phyloP scores from a whole-genome alignment of 2,797 vertebrate species.

The Alfaro cultratus region DNA sequence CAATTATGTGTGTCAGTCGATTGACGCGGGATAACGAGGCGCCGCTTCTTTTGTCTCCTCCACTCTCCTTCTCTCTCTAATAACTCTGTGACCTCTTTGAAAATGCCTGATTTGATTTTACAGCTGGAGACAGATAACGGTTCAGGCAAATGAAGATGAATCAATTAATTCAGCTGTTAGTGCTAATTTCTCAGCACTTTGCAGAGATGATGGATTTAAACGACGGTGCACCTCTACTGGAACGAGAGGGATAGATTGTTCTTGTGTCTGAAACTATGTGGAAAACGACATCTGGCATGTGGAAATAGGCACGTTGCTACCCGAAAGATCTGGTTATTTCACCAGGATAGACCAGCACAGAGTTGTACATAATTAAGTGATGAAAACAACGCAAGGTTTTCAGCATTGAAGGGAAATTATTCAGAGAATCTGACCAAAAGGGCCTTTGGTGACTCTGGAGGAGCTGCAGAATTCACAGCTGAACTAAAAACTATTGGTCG shows the following conservation, averaged over 20 bases:
- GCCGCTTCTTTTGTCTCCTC: conserved; percentile 32
- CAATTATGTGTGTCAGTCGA: conserved; percentile 66
- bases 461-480: not conserved
- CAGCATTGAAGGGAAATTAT: not conserved
- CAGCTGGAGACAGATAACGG: conserved; percentile 14
- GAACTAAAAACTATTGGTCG: not conserved
- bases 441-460: not conserved
- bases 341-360: not conserved
- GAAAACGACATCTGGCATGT: not conserved
- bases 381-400: not conserved
- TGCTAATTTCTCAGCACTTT: conserved; percentile 1
- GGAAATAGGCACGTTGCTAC: not conserved
- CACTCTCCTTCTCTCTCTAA: conserved; percentile 12
- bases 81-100: conserved; percentile 26
- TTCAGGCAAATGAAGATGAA: conserved; percentile 18
- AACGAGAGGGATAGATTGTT: not conserved
- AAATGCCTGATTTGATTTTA: conserved; percentile 33
- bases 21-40: conserved; percentile 43
- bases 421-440: not conserved
- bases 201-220: not conserved
- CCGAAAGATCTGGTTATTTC: not conserved
- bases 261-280: not conserved
- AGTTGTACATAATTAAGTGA: not conserved
- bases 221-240: no score
- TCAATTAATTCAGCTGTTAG: conserved; percentile 10